These are phyloP conservation scores for Eubasilissa regina DNA, from an alignment of 1,140 invertebrate species.

Conservation along the genomic window DNA sequence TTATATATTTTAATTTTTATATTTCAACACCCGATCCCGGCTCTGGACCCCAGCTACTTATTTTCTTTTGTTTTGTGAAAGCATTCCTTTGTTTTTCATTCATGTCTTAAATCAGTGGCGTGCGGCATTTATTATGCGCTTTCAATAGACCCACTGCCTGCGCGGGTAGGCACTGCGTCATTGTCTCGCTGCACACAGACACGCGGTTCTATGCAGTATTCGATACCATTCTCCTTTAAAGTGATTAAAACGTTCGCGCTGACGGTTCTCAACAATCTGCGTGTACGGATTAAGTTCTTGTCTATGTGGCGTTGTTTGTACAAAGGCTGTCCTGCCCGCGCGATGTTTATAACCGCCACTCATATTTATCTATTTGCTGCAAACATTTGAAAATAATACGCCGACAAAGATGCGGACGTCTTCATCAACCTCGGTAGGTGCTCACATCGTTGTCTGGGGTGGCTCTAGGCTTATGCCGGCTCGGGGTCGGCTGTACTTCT, in stretches of 20 bases:
- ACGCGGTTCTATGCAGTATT: neutral
- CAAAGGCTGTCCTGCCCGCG: neutral
- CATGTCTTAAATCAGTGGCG: slow-evolving; percentile 1
- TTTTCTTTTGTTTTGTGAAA: slow-evolving; percentile 15
- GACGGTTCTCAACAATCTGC: neutral
- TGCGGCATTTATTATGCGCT: neutral
- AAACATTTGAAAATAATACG: slow-evolving; percentile 14
- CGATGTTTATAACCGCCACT: slow-evolving; percentile 28
- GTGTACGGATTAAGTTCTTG: slow-evolving; percentile 4
- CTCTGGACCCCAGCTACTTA: neutral
- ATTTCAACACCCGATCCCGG: too few species aligned
- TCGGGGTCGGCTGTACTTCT: too few species aligned
- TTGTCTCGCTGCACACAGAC: too few species aligned
- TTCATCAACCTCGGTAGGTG: neutral
- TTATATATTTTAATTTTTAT: too few species aligned
- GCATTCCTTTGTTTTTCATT: neutral
- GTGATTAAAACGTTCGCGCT: slow-evolving; percentile 22
- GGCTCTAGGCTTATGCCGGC: neutral
- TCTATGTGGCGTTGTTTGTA: neutral
- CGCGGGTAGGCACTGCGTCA: too few species aligned
- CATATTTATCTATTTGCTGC: neutral
- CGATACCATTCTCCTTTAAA: neutral
- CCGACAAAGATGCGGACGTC: slow-evolving; percentile 18
- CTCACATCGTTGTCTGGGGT: neutral
- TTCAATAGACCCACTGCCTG: too few species aligned